Evolutionary conservation across 2,797 vertebrate genomes (phyloP).

Genomic region (Rhadinocentrus ornatus): DNA sequence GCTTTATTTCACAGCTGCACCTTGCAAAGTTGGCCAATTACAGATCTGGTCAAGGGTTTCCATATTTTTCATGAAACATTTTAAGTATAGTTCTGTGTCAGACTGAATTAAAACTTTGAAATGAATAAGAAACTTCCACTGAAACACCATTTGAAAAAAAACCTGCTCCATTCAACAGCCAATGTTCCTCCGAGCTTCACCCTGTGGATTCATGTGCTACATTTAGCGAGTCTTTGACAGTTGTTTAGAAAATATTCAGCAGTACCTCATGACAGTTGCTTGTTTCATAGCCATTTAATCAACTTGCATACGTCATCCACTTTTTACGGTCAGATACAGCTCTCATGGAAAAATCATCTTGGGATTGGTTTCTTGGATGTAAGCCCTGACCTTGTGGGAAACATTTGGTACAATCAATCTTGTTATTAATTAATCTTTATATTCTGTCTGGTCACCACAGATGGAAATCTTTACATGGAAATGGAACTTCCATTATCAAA

Average conservation of each 20-base stretch:
- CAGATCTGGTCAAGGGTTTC: constrained; percentile 31
- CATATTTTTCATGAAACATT: constrained; percentile 17
- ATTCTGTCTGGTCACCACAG: constrained; percentile 70
- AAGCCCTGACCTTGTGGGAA: constrained; percentile 53
- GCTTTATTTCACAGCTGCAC: constrained; percentile 12
- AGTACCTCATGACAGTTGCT: constrained; percentile 57
- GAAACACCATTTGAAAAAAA: constrained; percentile 22
- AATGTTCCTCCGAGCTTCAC: constrained; percentile 21
- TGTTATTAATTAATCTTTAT: constrained; percentile 78
- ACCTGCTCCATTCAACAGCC: constrained; percentile 17
- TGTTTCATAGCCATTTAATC: constrained; percentile 49
- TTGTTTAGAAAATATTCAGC: constrained; percentile 67
- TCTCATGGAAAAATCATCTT: constrained; percentile 55
- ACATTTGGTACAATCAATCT: constrained; percentile 77
- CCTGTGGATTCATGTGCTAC: constrained; percentile 24
- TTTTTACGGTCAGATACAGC: constrained; percentile 32
- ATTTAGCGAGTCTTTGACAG: constrained; percentile 43
- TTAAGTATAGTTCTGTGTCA: constrained; percentile 18
- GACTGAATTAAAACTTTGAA: constrained; percentile 24
- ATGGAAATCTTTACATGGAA: constrained; percentile 60
- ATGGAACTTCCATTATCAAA: constrained; percentile 71
- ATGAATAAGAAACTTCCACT: constrained; percentile 22
- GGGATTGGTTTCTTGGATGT: constrained; percentile 58
- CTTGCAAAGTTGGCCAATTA: constrained; percentile 27
- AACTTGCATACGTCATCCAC: constrained; percentile 59